Base-by-base conservation (phyloP, 1,140 invertebrate species). In the Leptinotarsa defecta region DNA sequence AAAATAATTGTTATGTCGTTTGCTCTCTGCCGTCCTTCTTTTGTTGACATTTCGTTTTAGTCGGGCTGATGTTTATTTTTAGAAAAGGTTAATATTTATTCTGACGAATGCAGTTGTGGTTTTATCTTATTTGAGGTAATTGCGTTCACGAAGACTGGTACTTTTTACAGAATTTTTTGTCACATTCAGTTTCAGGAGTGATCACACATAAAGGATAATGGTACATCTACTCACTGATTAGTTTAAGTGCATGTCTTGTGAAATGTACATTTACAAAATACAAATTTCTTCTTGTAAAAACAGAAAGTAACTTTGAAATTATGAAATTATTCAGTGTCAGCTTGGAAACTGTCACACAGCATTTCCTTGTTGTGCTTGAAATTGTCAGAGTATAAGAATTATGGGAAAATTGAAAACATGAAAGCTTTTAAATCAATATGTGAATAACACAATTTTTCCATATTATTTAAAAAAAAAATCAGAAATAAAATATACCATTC, bases 1-100 rank as follows among this genome's bases (percentile, higher is more conserved):
- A 24, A 65, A 65, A 65, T 65, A 65, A 65, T 65, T 65, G 64
- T 65, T 34, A 65, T 57, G 64, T 65, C 27, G 64, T 65, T 65
- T 65, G 64, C 64, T 65, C 64, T 65, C 13, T 4, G 17, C 52
- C 52, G 17, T 65, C 20, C 64, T 65, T 20, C 27, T 65, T 65
- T 65, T 65, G 64, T 65, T 65, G 64, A 24, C 64, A 20, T 65
- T 65, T 24, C 27, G 64, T 34, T 65, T 22, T 3, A 27, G 64
- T 65, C 27, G 20, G 22, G 13, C 64, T 13, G 64, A 4, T 65
- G 15, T 65, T 65, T 65, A 34, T 65, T 65, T 65, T 34, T 20
- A 65, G 64, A 65, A 15, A 65, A 65, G 20, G 64, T 19, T 24
- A 65, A 20, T 65, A 34, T 65, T 65, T 65, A 34, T 22, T 62